A percentile compares a stretch with the other conserved stretches of the same genome.
These are phyloP conservation scores for Coregonus clupeaformis DNA, from an alignment of 2,113 vertebrate genomes.

Conservation along the genomic window DNA sequence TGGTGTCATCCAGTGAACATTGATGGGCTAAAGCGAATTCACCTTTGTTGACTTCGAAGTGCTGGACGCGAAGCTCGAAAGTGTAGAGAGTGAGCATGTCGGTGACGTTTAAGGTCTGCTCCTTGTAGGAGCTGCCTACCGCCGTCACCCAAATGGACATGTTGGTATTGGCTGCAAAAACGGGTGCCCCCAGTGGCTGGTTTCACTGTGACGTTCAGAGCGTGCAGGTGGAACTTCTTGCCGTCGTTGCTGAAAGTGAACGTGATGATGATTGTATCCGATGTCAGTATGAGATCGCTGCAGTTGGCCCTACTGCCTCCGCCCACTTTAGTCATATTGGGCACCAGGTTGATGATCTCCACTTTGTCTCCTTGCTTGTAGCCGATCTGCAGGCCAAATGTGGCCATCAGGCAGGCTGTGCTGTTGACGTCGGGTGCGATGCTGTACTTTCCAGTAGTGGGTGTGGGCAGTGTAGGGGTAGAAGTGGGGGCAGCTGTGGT, in stretches of 20 bases:
- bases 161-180: constrained; percentile 67
- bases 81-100: constrained; percentile 74
- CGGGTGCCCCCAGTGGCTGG: constrained; percentile 37
- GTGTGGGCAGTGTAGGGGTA: constrained; percentile 55
- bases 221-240: constrained; percentile 82
- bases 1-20: constrained; percentile 95
- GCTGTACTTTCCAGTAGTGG: constrained; percentile 76
- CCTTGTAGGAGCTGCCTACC: constrained; percentile 88
- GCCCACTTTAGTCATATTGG: constrained; percentile 59
- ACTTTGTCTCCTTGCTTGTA: constrained; percentile 45
- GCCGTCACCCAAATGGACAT: constrained; percentile 86
- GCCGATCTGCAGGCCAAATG: constrained; percentile 83
- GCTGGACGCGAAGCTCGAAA: constrained; percentile 86
- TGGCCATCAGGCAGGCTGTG: constrained; percentile 81
- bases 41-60: constrained; percentile 80
- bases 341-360: constrained; percentile 79
- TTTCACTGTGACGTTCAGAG: constrained; percentile 72
- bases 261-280: constrained; percentile 58
- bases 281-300: constrained; percentile 72
- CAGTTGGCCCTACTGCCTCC: constrained; percentile 78
- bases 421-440: constrained; percentile 60
- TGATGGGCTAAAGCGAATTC: constrained; percentile 88
- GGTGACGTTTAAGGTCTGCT: constrained; percentile 80
- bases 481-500: constrained; percentile 39
- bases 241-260: constrained; percentile 80